Percentiles rank a stretch among this genome's conserved stretches.
phyloP scores from a whole-genome alignment of 2,113 vertebrate species.

The Sylvicapra grimmia region DNA sequence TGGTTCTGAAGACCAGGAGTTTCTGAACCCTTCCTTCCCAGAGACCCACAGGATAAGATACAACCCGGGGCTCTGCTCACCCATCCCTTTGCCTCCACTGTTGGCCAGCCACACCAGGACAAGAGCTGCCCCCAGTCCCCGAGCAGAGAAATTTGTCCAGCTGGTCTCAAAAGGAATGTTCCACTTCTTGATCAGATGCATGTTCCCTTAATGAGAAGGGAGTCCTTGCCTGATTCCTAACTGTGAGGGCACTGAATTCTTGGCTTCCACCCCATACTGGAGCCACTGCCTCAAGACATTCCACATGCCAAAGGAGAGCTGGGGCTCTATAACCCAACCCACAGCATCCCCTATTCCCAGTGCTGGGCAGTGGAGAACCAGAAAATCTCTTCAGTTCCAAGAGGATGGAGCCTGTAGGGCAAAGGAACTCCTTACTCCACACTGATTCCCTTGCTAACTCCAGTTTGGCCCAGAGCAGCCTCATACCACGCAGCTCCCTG shows the following conservation, averaged over 20 bases:
- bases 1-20: not conserved
- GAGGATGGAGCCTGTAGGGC: not conserved
- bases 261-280: not conserved
- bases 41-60: not conserved
- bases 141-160: not conserved
- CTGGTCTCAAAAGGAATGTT: not conserved
- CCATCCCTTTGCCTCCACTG: not conserved
- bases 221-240: not conserved
- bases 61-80: not conserved
- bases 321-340: not conserved
- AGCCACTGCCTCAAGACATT: not conserved
- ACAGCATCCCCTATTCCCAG: not conserved
- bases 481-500: not conserved
- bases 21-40: not conserved
- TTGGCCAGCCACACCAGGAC: not conserved
- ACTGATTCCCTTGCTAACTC: not conserved
- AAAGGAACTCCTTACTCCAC: not conserved
- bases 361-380: not conserved
- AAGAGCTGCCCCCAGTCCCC: not conserved
- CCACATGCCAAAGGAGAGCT: not conserved
- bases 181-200: not conserved
- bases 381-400: not conserved
- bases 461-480: not conserved
- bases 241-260: not conserved
- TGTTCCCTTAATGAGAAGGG: constrained; percentile 3